phyloP scores from a whole-genome alignment of 2,113 vertebrate genomes.

The Phalacrocorax brasilianus region DNA sequence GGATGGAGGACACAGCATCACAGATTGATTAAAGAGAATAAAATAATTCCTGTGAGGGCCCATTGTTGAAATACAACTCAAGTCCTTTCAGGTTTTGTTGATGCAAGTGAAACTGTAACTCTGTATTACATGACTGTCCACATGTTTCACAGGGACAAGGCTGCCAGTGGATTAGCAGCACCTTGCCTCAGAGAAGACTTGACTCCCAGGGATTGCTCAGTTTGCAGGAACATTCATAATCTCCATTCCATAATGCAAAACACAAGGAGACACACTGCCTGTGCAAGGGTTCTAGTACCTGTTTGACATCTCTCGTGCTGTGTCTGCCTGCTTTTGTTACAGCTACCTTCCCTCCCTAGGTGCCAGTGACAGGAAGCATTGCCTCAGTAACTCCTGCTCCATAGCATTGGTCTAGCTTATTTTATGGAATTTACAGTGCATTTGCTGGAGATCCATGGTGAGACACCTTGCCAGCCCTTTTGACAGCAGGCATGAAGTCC shows the following conservation, averaged over 20 bases:
- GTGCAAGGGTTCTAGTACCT: neutral
- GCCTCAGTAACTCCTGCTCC: neutral
- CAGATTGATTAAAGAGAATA: neutral
- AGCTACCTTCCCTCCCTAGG: neutral
- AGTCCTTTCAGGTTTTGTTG: neutral
- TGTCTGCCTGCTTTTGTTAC: neutral
- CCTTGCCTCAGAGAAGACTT: neutral
- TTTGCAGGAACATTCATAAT: neutral
- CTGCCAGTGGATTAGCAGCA: neutral
- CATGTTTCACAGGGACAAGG: neutral
- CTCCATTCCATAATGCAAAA: neutral
- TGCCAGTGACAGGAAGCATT: neutral
- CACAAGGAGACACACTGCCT: neutral
- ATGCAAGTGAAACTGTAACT: neutral
- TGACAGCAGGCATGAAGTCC: neutral
- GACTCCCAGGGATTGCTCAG: neutral
- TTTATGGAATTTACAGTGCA: neutral
- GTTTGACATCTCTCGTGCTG: neutral
- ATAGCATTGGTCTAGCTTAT: neutral
- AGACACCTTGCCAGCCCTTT: neutral
- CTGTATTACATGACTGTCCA: neutral
- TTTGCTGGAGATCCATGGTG: neutral
- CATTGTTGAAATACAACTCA: neutral
- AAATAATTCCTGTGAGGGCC: neutral
- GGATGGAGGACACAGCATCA: neutral